Evolutionary conservation across 1,140 invertebrate species (phyloP).

Genomic region (Drosophila ficusphila): DNA sequence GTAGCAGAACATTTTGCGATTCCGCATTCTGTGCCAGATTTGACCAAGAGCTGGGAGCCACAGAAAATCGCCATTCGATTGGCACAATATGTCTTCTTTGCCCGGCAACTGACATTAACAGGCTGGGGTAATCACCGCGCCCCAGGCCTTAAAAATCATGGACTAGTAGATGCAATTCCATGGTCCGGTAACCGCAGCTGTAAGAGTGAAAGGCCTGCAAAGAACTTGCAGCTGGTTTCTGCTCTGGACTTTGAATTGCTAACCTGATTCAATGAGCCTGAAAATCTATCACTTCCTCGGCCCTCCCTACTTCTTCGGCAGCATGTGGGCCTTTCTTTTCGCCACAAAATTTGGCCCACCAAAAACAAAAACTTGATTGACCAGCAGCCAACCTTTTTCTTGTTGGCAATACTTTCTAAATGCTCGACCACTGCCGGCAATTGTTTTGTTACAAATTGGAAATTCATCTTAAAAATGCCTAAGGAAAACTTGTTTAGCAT

Average conservation of each 20-base stretch:
- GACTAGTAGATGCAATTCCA: slow-evolving; percentile 42
- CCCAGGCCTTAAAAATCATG: slow-evolving; percentile 58
- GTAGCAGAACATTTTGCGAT: background rate
- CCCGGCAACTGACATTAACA: slow-evolving; percentile 44
- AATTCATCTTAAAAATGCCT: slow-evolving; percentile 54
- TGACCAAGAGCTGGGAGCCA: slow-evolving; percentile 24
- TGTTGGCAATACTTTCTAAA: slow-evolving; percentile 64
- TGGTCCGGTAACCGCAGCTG: slow-evolving; percentile 42
- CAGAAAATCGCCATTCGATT: slow-evolving; percentile 10
- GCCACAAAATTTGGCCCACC: slow-evolving; percentile 46
- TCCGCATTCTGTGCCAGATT: background rate
- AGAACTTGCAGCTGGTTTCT: slow-evolving; percentile 38
- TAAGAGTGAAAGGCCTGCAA: slow-evolving; percentile 61
- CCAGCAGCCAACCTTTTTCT: slow-evolving; percentile 39
- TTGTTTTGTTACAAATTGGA: slow-evolving; percentile 75
- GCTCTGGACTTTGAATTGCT: slow-evolving; percentile 52
- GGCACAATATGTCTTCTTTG: slow-evolving; percentile 67
- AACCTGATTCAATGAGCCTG: slow-evolving; percentile 67
- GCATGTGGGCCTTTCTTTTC: slow-evolving; percentile 64
- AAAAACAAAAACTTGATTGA: slow-evolving; percentile 59
- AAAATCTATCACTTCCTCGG: slow-evolving; percentile 60
- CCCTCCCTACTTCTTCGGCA: background rate
- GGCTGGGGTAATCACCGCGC: slow-evolving; percentile 25
- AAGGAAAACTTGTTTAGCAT: slow-evolving; percentile 10
- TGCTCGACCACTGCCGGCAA: slow-evolving; percentile 29